Evolutionary conservation across 1,140 invertebrate genomes (phyloP).

Genomic region (Mercenaria mercenaria): DNA sequence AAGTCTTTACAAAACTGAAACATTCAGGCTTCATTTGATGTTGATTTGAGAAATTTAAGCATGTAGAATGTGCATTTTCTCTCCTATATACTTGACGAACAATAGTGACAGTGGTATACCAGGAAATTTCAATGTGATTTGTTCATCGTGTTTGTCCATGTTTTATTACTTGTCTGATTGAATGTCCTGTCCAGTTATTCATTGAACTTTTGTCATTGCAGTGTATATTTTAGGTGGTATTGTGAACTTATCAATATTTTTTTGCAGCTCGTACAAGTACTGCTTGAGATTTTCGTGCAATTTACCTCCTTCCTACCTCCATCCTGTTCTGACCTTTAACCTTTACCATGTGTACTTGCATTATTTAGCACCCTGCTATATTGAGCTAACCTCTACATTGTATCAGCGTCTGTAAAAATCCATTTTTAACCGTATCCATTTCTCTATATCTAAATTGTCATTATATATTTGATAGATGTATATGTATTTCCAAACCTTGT

Average conservation of each 20-base stretch:
- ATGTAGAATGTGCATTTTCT: too few relatives aligned
- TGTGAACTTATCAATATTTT: slow-evolving; percentile 17
- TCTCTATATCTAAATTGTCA: neutral
- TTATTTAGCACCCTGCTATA: slow-evolving; percentile 58
- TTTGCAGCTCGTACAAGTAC: slow-evolving; percentile 19
- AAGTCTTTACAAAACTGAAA: too few relatives aligned
- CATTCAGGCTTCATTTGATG: too few relatives aligned
- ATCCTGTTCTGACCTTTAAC: slow-evolving; percentile 1
- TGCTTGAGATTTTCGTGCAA: slow-evolving; percentile 1
- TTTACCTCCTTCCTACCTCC: neutral
- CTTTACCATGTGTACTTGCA: slow-evolving; percentile 39
- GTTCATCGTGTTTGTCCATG: slow-evolving; percentile 6
- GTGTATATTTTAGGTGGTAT: neutral
- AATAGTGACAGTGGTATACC: too few relatives aligned
- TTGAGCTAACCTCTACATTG: slow-evolving; percentile 7
- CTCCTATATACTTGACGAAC: too few relatives aligned
- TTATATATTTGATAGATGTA: neutral
- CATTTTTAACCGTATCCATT: neutral
- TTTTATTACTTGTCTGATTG: neutral
- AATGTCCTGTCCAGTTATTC: neutral
- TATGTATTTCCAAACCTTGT: neutral
- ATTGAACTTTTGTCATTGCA: neutral
- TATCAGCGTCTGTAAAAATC: neutral
- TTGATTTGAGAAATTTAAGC: too few relatives aligned
- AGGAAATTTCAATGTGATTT: neutral